These are phyloP conservation scores for Formica aserva DNA, from an alignment of 2,888 invertebrate genomes.

Conservation along the genomic window DNA sequence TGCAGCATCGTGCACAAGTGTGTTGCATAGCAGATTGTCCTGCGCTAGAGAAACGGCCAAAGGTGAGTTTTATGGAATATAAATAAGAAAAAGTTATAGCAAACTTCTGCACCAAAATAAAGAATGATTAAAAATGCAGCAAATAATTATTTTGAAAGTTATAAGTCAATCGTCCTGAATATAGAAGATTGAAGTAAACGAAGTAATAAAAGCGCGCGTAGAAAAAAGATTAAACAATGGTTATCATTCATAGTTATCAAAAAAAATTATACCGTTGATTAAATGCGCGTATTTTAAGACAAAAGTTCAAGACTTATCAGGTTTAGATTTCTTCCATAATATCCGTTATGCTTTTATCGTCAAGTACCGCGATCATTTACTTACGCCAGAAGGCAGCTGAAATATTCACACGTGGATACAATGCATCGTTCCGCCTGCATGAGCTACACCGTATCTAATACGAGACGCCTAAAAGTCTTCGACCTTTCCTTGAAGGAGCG, in stretches of 20 bases:
- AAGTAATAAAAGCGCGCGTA: background rate
- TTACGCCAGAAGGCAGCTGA: background rate
- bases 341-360: constrained; percentile 15
- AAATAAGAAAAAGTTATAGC: constrained; percentile 11
- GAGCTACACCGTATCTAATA: constrained; percentile 47
- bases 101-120: constrained; percentile 18
- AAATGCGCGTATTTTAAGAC: background rate
- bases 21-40: constrained; percentile 36
- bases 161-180: background rate
- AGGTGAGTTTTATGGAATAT: constrained; percentile 27
- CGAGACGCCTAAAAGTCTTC: constrained; percentile 34
- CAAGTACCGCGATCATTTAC: constrained; percentile 1
- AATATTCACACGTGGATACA: constrained; percentile 34
- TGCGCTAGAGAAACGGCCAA: background rate
- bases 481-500: too few relatives aligned
- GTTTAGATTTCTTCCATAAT: background rate
- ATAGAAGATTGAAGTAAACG: background rate
- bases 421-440: constrained; percentile 31
- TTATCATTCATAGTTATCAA: background rate
- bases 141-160: background rate
- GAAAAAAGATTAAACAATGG: background rate
- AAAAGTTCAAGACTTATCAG: background rate
- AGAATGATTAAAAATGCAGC: too few relatives aligned
- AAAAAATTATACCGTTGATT: background rate
- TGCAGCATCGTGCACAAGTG: constrained; percentile 1